Evolutionary conservation across 2,113 vertebrate species (phyloP), one percentile per base, ranked within the genome.

Genomic region (Scatophagus argus): DNA sequence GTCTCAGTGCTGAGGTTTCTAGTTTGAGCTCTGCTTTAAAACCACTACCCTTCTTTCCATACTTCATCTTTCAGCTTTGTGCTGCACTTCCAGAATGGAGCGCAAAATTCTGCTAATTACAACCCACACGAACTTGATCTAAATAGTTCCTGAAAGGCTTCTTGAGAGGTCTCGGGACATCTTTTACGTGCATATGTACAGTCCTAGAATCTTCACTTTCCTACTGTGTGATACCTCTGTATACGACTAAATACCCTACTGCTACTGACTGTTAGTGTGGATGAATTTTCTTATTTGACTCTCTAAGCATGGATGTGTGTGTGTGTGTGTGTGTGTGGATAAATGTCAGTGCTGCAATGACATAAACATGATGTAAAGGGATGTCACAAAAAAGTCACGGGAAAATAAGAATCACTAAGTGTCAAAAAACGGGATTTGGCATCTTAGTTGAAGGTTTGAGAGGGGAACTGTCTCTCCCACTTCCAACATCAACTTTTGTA

Each of bases 341-440:
- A 74, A 89, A 87, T 39, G 52, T 76, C 76, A 88, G 81, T 77
- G 60, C 81, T 87, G 84, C 70, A 74, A 86, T 83, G 80, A 84
- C 64, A 89, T 78, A 89, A 86, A 90, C 74, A 74, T 56, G 79
- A 88, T 86, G 85, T 88, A 83, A 89, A 86, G 78, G 77, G 88
- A 88, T 94, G 94, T 93, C 93, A 93, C 27, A 65, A 49, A 65
- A 88, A 93, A 92, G 83, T 94, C 93, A 93, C 94, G 92, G 94
- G 93, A 94, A 96, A 95, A 88, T 94, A 94, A 95, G 93, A 96
- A 95, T 96, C 96, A 94, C 95, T 92, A 94, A 90, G 94, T 94
- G 94, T 96, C 95, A 94, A 95, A 93, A 82, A 94, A 86, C 83
- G 89, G 86, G 93, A 96, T 96, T 96, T 96, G 96, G 97, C 96